Base-by-base conservation (phyloP, 2,113 vertebrate species). In the Saiga tatarica region DNA sequence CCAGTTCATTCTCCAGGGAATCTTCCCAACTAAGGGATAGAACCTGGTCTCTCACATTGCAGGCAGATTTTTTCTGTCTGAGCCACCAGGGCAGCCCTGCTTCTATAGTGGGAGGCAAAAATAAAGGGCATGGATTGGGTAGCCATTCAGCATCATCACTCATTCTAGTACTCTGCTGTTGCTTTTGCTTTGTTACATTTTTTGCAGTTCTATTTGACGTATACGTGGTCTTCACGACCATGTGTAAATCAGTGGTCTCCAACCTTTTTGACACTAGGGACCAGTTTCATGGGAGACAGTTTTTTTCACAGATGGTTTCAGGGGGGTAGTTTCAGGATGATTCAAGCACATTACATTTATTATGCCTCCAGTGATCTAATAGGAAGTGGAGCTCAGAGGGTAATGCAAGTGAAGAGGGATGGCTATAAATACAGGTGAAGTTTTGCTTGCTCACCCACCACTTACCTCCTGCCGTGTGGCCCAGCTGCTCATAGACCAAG, bases 111-210 rank as follows among this genome's bases (percentile, higher is more conserved):
- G 4, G 17, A 62, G 12, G 28, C 0, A 15, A 30, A 87, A 23
- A 23, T 42, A 28, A 88, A 64, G 4, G 2, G 3, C 16, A 1
- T 6, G 15, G 5, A 2, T 0, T 33, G 12, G 14, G 7, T 33
- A 53, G 14, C 25, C 59, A 50, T 25, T n/a, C 67, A 60, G 11
- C 10, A 55, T 4, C 2, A 25, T 19, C 3, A 5, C 25, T 52
- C 50, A 4, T 36, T 7, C n/a, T 30, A 5, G 30, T 19, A 53
- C 39, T n/a, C 9, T 47, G 78, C n/a, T 79, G 5, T 19, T 39
- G 21, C 15, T 92, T 92, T 55, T 59, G 21, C 7, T 67, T 42
- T 28, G 57, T 36, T 91, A 53, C 16, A 14, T 78, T 64, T 67
- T 74, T 57, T 59, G 11, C 16, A 59, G 26, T 36, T 5, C 42